Conservation (phyloP, 2,888 invertebrate genomes). For the Hydrotaea cyrtoneurina region DNA sequence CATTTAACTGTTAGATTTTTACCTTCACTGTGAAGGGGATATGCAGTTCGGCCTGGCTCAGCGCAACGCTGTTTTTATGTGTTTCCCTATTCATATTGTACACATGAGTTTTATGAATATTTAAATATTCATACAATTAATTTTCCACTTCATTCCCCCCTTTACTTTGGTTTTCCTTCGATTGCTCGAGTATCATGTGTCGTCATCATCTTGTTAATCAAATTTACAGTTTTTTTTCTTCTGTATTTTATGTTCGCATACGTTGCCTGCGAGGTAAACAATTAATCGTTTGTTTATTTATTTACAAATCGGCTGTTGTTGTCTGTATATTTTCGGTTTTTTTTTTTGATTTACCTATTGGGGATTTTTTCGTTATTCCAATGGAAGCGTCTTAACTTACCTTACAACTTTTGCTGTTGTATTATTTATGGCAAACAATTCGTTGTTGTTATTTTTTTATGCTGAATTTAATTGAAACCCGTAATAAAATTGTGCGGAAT, state of each 20-base stretch:
- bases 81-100: too few species aligned
- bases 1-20: too few species aligned
- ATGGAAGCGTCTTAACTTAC: not conserved
- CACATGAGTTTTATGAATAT: conserved; percentile 16
- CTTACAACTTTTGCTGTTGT: not conserved
- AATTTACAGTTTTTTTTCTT: not conserved
- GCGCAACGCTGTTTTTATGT: too few species aligned
- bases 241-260: not conserved
- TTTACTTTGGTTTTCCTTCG: not conserved
- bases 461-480: not conserved
- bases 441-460: not conserved
- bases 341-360: not conserved
- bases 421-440: not conserved
- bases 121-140: conserved; percentile 16
- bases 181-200: not conserved
- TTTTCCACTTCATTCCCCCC: not conserved
- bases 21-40: too few species aligned
- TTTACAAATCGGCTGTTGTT: conserved; percentile 18
- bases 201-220: conserved; percentile 26
- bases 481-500: not conserved
- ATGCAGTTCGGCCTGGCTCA: too few species aligned
- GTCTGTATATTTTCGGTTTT: not conserved
- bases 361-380: not conserved
- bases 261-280: not conserved
- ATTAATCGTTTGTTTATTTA: not conserved